These are phyloP conservation scores for Choreutis nemorana DNA, from an alignment of 2,888 invertebrate genomes.

Conservation along the genomic window DNA sequence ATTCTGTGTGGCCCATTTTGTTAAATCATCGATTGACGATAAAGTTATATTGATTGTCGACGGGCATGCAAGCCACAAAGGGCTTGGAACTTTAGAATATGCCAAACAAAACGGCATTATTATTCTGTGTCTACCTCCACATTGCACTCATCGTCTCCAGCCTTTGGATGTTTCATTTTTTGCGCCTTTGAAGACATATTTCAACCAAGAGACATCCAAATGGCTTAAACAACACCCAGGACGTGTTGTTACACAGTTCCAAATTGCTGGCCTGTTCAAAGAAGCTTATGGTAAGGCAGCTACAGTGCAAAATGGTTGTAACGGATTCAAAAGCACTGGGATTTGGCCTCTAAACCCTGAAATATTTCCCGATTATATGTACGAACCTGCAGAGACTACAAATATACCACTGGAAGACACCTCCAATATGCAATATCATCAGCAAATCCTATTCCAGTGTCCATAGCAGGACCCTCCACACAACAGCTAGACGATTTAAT, in stretches of 20 bases:
- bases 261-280: conserved; percentile 17
- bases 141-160: conserved; percentile 20
- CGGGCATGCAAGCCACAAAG: conserved; percentile 18
- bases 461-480: no score
- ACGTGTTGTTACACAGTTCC: conserved; percentile 14
- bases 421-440: no score
- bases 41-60: conserved; percentile 23
- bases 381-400: conserved; percentile 9
- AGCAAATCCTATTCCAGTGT: no score
- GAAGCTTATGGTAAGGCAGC: conserved; percentile 18
- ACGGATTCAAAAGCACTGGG: conserved; percentile 12
- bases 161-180: conserved; percentile 21
- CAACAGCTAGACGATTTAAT: no score
- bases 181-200: conserved; percentile 17
- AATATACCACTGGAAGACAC: no score
- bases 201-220: conserved; percentile 15
- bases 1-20: conserved; percentile 2
- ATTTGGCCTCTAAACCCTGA: conserved; percentile 10
- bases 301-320: conserved; percentile 10
- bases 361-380: conserved; percentile 10
- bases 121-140: conserved; percentile 25
- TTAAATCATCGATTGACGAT: no score
- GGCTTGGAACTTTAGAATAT: conserved; percentile 16
- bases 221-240: conserved; percentile 18
- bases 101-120: conserved; percentile 21